Base-by-base conservation (phyloP, 2,888 invertebrate species). In the Caenorhabditis macrosperma region DNA sequence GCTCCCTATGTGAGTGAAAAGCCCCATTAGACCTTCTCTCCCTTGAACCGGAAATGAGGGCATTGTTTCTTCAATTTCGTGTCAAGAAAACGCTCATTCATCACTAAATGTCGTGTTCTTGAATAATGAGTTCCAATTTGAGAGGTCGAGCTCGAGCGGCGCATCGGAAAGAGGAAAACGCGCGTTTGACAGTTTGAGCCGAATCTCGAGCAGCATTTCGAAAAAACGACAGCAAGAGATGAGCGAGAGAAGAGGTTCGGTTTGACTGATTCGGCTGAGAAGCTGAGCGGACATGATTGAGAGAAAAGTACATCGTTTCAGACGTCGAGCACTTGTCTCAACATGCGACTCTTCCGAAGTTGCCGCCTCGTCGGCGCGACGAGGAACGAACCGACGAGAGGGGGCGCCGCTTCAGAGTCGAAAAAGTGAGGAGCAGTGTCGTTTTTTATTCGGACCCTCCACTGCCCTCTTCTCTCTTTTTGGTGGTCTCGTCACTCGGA, bases 311-410 rank as follows among this genome's bases (percentile, higher is more conserved):
- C 54, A 67, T 24, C 28, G 12, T 69, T 69, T 22, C 60, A 69
- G 69, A 33, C 30, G 52, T 6, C 41, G 69, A 69, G 69, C 60
- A 60, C 52, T 63, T 64, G 64, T 46, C 52, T 52, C 77, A 66
- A 78, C 66, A 64, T 52, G 55, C 57, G 60, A 71, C 59, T 57
- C 66, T 78, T 63, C 77, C 77, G 46, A 78, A 64, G 60, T 30
- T 78, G 59, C 71, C 77, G 12, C 69, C 69, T 24, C 44, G 55
- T 20, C 61, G 35, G 22, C 60, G 54, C 38, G 71, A 52, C 71
- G 41, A 52, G 26, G 63, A 59, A 57, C 66, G 55, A 50, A 69
- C 57, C 44, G 68, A 59, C 54, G 60, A 69, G 52, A 33, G 60
- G n/a, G 69, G 60, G 9, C 69, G 77, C 9, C 57, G 60, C 26